Evolutionary conservation across 2,888 invertebrate species (phyloP), one percentile per base, ranked within the genome.

Genomic region (Eurois occulta): DNA sequence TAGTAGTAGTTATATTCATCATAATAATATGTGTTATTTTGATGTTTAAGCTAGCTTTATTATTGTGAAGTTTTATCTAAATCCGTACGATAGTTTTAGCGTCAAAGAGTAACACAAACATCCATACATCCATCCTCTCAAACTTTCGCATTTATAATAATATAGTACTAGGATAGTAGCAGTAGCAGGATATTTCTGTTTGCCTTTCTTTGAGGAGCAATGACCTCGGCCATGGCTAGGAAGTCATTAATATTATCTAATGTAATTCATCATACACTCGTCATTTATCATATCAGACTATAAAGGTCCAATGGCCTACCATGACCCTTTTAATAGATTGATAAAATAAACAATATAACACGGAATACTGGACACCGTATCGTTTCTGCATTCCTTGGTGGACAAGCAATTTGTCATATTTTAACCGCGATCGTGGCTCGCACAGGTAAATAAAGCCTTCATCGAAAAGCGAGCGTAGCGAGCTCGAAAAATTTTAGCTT

Each of bases 211-310:
- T 60, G 5, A 28, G 35, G 0, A 32, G 0, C 35, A 73, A 48
- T 41, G 41, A 72, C 46, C 24, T 5, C 6, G 16, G 24, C 8
- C 24, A 41, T 16, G 24, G 16, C 16, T 46, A 1, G 21, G 38
- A 0, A 60, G 6, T 73, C 24, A 78, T 78, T 66, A 48, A 48
- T n/a, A n/a, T 65, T 41, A 60, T 43, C 3, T 0, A 52, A 52
- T 43, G 16, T 43, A 24, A 67, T 78, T 48, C n/a, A 73, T 78
- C 60, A 79, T 67, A 73, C 8, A 28, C 48, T 41, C 73, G 67
- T 78, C 35, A 52, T 73, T 78, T 78, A 60, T 78, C 52, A 73
- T 28, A 66, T 35, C 41, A 35, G 32, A 78, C 13, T 48, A 11
- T 35, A 24, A 48, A 24, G 24, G 18, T 18, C 3, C 13, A 35